phyloP scores from a whole-genome alignment of 2,113 vertebrate genomes.

The Gila orcuttii region DNA sequence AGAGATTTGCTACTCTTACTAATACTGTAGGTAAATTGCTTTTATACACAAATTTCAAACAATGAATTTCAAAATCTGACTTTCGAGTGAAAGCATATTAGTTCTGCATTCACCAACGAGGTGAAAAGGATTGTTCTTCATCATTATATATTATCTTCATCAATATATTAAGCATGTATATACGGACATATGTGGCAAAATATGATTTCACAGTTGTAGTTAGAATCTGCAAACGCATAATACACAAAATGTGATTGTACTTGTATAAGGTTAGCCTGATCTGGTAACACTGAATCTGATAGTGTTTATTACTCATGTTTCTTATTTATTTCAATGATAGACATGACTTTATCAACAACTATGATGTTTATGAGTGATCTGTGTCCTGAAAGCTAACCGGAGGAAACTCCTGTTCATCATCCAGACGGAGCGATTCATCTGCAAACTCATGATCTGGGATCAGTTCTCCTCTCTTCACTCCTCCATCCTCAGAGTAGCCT shows the following conservation, averaged over 20 bases:
- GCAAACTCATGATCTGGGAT: constrained; percentile 96
- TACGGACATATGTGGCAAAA: not conserved
- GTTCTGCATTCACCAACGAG: not conserved
- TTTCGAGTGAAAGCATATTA: not conserved
- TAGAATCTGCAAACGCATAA: not conserved
- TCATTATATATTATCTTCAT: no score
- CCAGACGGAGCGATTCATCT: constrained; percentile 88
- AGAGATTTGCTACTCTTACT: not conserved
- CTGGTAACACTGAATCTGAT: no score
- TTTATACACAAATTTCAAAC: not conserved
- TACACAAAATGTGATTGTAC: no score
- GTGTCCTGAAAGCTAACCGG: constrained; percentile 87
- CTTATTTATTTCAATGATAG: not conserved
- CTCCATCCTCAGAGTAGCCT: constrained; percentile 95
- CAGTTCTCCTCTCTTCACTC: constrained; percentile 87
- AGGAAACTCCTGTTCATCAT: constrained; percentile 94
- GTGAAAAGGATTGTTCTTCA: not conserved
- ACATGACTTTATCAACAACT: not conserved
- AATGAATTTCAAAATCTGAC: not conserved
- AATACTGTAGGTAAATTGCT: not conserved
- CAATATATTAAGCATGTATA: no score
- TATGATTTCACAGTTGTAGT: not conserved
- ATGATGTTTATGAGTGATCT: not conserved
- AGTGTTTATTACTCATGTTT: no score
- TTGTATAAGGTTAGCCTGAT: no score